Conservation (phyloP, 2,888 invertebrate species). For the Hoplodrina ambigua region DNA sequence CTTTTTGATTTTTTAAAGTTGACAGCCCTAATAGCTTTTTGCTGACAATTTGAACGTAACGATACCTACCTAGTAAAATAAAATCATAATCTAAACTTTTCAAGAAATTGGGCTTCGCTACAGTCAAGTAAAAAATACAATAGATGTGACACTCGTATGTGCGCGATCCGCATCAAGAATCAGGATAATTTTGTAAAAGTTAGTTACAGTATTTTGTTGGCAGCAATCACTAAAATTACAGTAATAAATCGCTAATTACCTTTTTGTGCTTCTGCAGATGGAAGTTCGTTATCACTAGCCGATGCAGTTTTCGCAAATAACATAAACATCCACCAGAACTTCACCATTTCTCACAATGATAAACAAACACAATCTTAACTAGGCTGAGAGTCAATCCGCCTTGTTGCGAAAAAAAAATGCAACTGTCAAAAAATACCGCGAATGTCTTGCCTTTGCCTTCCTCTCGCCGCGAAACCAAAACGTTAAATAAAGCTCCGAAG, state of each 20-base stretch:
- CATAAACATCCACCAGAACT: constrained; percentile 89
- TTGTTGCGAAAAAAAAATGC: constrained; percentile 63
- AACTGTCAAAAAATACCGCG: constrained; percentile 76
- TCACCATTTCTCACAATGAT: constrained; percentile 85
- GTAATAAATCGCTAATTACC: constrained; percentile 68
- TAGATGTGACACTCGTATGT: background rate
- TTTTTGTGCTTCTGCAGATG: constrained; percentile 80
- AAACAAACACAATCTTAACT: constrained; percentile 79
- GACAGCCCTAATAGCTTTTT: too few species aligned
- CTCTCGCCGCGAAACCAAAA: constrained; percentile 81
- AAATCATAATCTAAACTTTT: too few species aligned
- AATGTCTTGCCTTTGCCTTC: constrained; percentile 71
- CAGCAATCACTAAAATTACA: constrained; percentile 11
- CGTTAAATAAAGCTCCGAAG: constrained; percentile 82
- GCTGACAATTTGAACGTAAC: too few species aligned
- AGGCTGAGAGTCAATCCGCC: constrained; percentile 59
- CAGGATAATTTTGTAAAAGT: background rate
- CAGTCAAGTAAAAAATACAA: too few species aligned
- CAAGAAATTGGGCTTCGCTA: too few species aligned
- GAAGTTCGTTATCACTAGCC: constrained; percentile 85
- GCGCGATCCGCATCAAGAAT: background rate
- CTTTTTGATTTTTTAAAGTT: too few species aligned
- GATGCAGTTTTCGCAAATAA: constrained; percentile 86
- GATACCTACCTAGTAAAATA: too few species aligned
- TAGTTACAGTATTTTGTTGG: background rate